Evolutionary conservation across 2,113 vertebrate genomes (phyloP).

Genomic region (Marmota flaviventris): DNA sequence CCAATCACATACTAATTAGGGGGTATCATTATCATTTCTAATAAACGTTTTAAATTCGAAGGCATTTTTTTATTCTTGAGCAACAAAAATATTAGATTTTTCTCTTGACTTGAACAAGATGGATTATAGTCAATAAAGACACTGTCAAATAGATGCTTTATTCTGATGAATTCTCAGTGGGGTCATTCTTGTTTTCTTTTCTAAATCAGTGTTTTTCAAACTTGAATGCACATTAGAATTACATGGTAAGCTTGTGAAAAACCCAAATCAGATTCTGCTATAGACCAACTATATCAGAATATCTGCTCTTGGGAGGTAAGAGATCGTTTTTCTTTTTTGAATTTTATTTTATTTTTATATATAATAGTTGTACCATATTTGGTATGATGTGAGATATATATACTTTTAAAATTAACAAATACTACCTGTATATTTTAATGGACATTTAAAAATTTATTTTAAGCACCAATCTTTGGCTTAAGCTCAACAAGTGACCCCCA

Average conservation of each 20-base stretch:
- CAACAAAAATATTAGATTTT: not conserved
- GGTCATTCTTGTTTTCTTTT: slow-evolving; percentile 18
- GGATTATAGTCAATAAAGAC: not conserved
- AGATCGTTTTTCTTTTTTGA: not conserved
- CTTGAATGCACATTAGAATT: not conserved
- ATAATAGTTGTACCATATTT: not conserved
- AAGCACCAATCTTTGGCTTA: not conserved
- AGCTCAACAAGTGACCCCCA: not conserved
- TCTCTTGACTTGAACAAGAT: slow-evolving; percentile 4
- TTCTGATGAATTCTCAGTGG: not conserved
- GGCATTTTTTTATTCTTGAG: slow-evolving; percentile 26
- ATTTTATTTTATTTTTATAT: not conserved
- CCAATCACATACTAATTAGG: not conserved
- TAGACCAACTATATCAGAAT: not conserved
- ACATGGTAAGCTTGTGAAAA: slow-evolving; percentile 36
- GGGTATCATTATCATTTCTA: not conserved
- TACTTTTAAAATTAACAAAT: not conserved
- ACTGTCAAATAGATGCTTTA: not conserved
- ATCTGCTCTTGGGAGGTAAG: not conserved
- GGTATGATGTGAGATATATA: not conserved
- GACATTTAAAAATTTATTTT: not conserved
- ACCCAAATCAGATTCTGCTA: not conserved
- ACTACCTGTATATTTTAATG: not conserved
- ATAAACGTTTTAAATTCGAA: not conserved
- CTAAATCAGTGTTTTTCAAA: not conserved